These are phyloP conservation scores for Drosophila sproati DNA, from an alignment of 1,140 invertebrate species.

Conservation along the genomic window DNA sequence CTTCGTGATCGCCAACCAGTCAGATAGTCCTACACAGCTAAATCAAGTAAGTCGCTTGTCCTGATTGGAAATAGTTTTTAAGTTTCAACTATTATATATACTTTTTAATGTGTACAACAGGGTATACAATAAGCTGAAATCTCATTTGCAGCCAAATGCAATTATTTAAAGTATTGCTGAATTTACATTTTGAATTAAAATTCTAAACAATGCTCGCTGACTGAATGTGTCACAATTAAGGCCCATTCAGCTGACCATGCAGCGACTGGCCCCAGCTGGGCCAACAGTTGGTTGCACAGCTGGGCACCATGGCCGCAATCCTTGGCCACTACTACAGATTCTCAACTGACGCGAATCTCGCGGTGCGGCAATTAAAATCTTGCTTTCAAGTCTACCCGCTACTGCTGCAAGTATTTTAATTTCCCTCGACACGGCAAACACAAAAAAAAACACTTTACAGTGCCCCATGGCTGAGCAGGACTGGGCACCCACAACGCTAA, in stretches of 20 bases:
- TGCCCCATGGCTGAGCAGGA: constrained; percentile 5
- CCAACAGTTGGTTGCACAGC: constrained; percentile 76
- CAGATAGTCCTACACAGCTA: too few species aligned
- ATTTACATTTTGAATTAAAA: constrained; percentile 11
- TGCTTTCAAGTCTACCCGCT: constrained; percentile 59
- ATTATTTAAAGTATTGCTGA: background rate
- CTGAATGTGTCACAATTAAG: constrained; percentile 53
- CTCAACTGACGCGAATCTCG: constrained; percentile 28
- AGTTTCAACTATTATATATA: too few species aligned
- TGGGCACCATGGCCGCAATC: constrained; percentile 20
- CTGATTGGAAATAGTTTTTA: too few species aligned
- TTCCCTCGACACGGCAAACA: constrained; percentile 66
- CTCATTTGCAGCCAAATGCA: background rate
- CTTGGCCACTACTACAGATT: background rate
- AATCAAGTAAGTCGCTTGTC: too few species aligned
- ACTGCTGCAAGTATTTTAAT: constrained; percentile 72
- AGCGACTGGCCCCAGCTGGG: constrained; percentile 36
- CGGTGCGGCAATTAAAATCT: constrained; percentile 75
- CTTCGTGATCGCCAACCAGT: too few species aligned
- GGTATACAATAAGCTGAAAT: background rate
- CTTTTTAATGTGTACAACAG: too few species aligned
- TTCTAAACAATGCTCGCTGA: background rate
- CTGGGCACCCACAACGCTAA: constrained; percentile 5
- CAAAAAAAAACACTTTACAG: constrained; percentile 44
- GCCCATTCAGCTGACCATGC: constrained; percentile 55